Conservation (phyloP, 2,888 invertebrate species). For the Euplexia lucipara region DNA sequence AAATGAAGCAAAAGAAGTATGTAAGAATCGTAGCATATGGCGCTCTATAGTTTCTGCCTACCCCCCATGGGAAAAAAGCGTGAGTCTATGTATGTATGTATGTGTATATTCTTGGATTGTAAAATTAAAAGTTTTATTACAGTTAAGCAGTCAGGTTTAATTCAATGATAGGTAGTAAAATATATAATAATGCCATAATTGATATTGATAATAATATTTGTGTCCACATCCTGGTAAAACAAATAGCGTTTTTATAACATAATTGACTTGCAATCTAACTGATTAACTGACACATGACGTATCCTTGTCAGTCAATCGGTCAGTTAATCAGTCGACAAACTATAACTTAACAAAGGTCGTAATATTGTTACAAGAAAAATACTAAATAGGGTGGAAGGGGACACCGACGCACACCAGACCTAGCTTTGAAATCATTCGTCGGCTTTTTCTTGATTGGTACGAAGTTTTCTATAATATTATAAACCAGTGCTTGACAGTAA, state of each 20-base stretch:
- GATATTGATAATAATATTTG: slow-evolving; percentile 13
- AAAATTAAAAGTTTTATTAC: slow-evolving; percentile 2
- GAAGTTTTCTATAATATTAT: too few species aligned
- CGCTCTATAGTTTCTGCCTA: too few species aligned
- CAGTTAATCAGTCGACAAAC: slow-evolving; percentile 50
- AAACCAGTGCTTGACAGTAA: too few species aligned
- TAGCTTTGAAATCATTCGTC: too few species aligned
- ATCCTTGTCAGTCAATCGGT: slow-evolving; percentile 54
- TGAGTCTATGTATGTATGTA: too few species aligned
- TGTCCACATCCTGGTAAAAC: slow-evolving; percentile 51
- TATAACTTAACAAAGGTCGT: slow-evolving; percentile 42
- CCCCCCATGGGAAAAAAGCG: too few species aligned
- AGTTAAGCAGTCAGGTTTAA: slow-evolving; percentile 5
- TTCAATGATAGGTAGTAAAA: slow-evolving; percentile 12
- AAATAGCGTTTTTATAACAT: slow-evolving; percentile 46
- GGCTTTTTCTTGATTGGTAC: too few species aligned
- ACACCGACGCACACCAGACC: too few species aligned
- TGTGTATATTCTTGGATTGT: not conserved
- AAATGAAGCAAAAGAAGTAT: too few species aligned
- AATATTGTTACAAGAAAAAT: slow-evolving; percentile 60
- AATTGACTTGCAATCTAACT: slow-evolving; percentile 56
- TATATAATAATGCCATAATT: slow-evolving; percentile 1
- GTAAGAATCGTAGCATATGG: too few species aligned
- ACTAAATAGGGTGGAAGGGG: too few species aligned
- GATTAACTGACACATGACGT: slow-evolving; percentile 53